Percentiles rank a stretch among this genome's conserved stretches.
These are phyloP conservation scores for Eptesicus fuscus DNA, from an alignment of 2,113 vertebrate species.

Conservation along the genomic window DNA sequence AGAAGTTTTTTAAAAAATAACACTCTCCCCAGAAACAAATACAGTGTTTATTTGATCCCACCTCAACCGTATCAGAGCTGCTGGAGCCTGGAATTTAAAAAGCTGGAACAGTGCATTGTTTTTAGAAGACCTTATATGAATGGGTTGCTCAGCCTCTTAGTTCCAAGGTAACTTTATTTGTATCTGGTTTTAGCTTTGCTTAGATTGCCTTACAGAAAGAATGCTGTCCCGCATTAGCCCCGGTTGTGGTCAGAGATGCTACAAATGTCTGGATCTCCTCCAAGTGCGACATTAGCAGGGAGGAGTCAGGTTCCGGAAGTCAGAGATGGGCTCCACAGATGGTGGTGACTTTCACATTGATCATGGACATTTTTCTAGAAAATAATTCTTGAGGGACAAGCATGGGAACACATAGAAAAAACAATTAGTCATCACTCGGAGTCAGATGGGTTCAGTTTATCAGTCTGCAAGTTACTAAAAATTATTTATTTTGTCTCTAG, in stretches of 20 bases:
- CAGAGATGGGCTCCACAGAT: neutral
- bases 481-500: neutral
- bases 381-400: neutral
- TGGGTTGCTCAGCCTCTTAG: neutral
- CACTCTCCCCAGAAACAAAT: neutral
- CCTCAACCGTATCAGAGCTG: neutral
- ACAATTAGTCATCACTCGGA: neutral
- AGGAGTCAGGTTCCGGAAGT: neutral
- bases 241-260: neutral
- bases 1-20: slow-evolving; percentile 24
- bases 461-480: neutral
- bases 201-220: neutral
- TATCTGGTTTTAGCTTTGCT: neutral
- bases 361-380: neutral
- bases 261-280: neutral
- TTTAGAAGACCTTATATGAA: neutral
- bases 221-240: neutral
- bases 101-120: neutral
- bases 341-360: neutral
- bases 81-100: neutral
- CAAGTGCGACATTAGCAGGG: neutral
- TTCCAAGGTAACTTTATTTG: neutral
- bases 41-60: neutral
- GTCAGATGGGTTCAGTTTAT: neutral
- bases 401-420: neutral